phyloP scores from a whole-genome alignment of 2,797 vertebrate species.

The Antrozous pallidus region DNA sequence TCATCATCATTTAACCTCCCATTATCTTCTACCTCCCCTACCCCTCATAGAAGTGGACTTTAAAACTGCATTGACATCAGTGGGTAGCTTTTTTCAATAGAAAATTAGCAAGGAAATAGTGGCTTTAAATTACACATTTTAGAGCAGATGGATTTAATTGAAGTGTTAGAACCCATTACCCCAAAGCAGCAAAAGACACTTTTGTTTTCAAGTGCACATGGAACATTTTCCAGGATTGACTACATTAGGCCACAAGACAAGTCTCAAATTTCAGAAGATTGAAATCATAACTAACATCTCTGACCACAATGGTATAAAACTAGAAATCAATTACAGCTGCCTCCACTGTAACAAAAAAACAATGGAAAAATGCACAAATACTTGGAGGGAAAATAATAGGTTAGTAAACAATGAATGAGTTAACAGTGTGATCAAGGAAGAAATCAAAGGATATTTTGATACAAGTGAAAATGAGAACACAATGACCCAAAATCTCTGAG shows the following conservation, averaged over 20 bases:
- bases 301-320: no score
- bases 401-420: not conserved
- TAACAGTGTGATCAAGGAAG: not conserved
- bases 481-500: not conserved
- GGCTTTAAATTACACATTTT: not conserved
- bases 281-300: no score
- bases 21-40: not conserved
- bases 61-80: not conserved
- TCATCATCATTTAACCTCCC: not conserved
- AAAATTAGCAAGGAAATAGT: not conserved
- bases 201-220: not conserved
- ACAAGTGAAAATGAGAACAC: not conserved
- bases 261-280: no score
- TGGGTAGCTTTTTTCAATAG: not conserved
- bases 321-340: no score
- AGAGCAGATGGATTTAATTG: not conserved
- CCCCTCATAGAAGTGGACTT: not conserved
- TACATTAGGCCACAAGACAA: not conserved
- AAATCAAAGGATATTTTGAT: not conserved
- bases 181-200: not conserved
- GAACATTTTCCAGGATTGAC: not conserved
- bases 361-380: not conserved
- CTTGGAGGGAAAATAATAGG: not conserved
- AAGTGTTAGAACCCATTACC: not conserved
- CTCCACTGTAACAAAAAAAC: not conserved